These are phyloP conservation scores for Apeira syringaria DNA, from an alignment of 2,888 invertebrate genomes.

Conservation along the genomic window DNA sequence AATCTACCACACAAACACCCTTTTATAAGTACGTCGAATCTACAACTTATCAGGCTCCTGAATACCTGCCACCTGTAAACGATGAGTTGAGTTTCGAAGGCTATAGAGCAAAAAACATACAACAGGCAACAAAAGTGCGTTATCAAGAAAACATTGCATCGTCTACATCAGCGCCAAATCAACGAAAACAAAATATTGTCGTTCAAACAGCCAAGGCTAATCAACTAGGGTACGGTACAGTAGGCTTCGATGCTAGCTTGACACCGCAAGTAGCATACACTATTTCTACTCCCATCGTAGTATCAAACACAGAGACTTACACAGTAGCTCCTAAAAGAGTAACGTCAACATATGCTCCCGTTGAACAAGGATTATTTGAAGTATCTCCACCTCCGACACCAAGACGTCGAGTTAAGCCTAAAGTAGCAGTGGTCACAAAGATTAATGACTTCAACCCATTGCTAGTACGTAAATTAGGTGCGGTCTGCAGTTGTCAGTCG, in stretches of 20 bases:
- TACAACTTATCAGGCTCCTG: constrained; percentile 55
- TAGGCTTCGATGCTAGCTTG: constrained; percentile 61
- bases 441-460: constrained; percentile 89
- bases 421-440: constrained; percentile 85
- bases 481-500: constrained; percentile 88
- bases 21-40: constrained; percentile 48
- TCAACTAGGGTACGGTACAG: constrained; percentile 60
- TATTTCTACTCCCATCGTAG: constrained; percentile 53
- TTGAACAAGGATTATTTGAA: constrained; percentile 65
- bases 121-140: constrained; percentile 41
- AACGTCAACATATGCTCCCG: constrained; percentile 59
- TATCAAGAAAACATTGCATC: constrained; percentile 49
- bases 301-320: constrained; percentile 50
- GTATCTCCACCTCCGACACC: constrained; percentile 57
- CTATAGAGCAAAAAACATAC: constrained; percentile 46
- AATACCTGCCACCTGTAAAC: constrained; percentile 64
- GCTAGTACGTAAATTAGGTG: constrained; percentile 87
- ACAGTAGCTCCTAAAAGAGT: constrained; percentile 44
- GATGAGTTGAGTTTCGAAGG: constrained; percentile 49
- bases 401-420: constrained; percentile 66
- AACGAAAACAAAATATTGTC: constrained; percentile 65
- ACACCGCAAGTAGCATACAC: constrained; percentile 62
- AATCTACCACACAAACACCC: constrained; percentile 46
- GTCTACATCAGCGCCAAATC: constrained; percentile 43
- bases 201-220: constrained; percentile 67